phyloP scores from a whole-genome alignment of 30 jellyfish, hydroid and myxozoan species.

The Rhopilema esculentum region DNA sequence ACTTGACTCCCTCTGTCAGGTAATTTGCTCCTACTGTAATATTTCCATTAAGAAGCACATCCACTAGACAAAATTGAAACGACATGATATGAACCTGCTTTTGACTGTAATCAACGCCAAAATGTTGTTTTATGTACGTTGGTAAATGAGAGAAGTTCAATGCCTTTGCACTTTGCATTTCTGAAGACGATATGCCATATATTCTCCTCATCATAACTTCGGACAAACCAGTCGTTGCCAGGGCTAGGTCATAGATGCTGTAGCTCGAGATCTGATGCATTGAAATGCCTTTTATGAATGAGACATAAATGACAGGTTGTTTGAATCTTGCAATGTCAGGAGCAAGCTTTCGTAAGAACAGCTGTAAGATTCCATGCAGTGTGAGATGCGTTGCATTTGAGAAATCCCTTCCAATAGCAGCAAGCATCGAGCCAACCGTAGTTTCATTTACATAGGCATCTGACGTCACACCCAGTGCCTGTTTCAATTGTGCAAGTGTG shows the following conservation, averaged over 20 bases:
- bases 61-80: neutral
- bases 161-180: neutral
- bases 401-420: neutral
- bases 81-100: slow-evolving; percentile 20
- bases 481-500: neutral
- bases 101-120: neutral
- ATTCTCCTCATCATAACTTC: neutral
- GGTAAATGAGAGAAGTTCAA: neutral
- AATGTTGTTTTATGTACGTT: neutral
- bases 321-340: neutral
- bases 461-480: slow-evolving; percentile 2
- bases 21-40: neutral
- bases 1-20: slow-evolving; percentile 4
- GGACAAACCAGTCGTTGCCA: neutral
- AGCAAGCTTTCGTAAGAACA: neutral
- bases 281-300: slow-evolving; percentile 1
- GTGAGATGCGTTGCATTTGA: neutral
- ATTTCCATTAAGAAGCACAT: neutral
- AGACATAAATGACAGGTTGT: neutral
- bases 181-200: neutral
- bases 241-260: neutral
- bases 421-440: slow-evolving; percentile 1
- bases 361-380: neutral
- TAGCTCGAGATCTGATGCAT: neutral
- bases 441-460: neutral